phyloP scores from a whole-genome alignment of 2,113 vertebrate genomes.

The Bagarius yarrelli region DNA sequence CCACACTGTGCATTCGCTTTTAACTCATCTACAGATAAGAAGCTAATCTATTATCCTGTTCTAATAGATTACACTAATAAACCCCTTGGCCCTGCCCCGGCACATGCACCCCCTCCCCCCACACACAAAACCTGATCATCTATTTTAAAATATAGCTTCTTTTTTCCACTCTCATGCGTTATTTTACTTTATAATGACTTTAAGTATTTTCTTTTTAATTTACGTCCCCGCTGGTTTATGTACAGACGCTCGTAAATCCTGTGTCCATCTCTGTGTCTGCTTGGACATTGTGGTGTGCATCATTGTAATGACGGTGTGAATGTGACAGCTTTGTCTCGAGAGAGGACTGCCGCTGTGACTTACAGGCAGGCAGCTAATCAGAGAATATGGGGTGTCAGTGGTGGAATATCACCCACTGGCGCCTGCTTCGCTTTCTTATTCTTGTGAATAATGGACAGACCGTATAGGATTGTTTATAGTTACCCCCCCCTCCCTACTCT shows the following conservation, averaged over 20 bases:
- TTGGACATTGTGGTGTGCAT: slow-evolving; percentile 23
- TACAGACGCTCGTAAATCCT: neutral
- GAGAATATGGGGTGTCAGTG: slow-evolving; percentile 40
- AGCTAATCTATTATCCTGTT: neutral
- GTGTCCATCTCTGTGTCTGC: neutral
- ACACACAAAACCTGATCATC: neutral
- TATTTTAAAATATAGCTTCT: neutral
- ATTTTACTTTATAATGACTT: neutral
- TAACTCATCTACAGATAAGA: neutral
- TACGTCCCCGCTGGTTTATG: neutral
- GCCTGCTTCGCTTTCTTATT: slow-evolving; percentile 37
- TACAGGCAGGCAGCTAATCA: slow-evolving; percentile 46
- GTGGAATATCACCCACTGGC: slow-evolving; percentile 39
- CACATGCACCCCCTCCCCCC: too few species aligned
- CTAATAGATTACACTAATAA: neutral
- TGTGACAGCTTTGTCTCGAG: slow-evolving; percentile 43
- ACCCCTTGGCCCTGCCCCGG: too few species aligned
- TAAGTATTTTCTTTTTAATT: neutral
- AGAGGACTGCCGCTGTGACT: slow-evolving; percentile 29
- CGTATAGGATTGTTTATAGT: slow-evolving; percentile 22
- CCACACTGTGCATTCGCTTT: neutral
- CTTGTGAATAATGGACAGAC: slow-evolving; percentile 27
- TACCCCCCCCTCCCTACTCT: slow-evolving; percentile 36
- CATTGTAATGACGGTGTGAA: slow-evolving; percentile 23
- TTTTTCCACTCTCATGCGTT: neutral